phyloP scores from a whole-genome alignment of 2,888 invertebrate species.

The Nomada fucata region DNA sequence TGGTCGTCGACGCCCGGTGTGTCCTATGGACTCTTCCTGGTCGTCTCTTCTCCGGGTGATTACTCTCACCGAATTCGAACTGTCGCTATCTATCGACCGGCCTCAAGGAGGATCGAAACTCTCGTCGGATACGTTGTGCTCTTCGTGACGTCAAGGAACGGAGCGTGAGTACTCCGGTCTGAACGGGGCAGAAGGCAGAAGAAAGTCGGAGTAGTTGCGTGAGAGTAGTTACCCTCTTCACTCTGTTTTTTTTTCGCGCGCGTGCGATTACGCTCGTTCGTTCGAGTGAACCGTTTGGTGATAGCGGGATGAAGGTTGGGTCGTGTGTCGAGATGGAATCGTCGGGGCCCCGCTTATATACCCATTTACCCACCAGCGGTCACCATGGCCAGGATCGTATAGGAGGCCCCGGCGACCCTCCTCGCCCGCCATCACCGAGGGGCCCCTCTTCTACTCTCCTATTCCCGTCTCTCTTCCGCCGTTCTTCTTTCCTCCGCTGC shows the following conservation, averaged over 20 bases:
- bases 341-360: conserved; percentile 83
- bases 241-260: conserved; percentile 70
- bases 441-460: conserved; percentile 71
- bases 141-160: background rate
- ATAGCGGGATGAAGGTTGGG: conserved; percentile 82
- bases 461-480: conserved; percentile 46
- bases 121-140: conserved; percentile 6
- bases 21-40: conserved; percentile 37
- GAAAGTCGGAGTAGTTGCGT: conserved; percentile 37
- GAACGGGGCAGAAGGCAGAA: conserved; percentile 34
- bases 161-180: background rate
- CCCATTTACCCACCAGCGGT: conserved; percentile 78
- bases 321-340: conserved; percentile 83
- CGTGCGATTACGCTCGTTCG: conserved; percentile 77
- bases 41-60: conserved; percentile 24
- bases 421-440: conserved; percentile 62
- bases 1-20: conserved; percentile 37
- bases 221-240: conserved; percentile 24
- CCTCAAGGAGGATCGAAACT: background rate
- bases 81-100: conserved; percentile 25
- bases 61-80: conserved; percentile 59
- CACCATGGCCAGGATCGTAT: conserved; percentile 67
- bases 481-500: conserved; percentile 46
- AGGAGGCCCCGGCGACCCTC: conserved; percentile 75
- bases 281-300: conserved; percentile 71